Evolutionary conservation across 1,140 invertebrate species (phyloP).

Genomic region (Andricus grossulariae): DNA sequence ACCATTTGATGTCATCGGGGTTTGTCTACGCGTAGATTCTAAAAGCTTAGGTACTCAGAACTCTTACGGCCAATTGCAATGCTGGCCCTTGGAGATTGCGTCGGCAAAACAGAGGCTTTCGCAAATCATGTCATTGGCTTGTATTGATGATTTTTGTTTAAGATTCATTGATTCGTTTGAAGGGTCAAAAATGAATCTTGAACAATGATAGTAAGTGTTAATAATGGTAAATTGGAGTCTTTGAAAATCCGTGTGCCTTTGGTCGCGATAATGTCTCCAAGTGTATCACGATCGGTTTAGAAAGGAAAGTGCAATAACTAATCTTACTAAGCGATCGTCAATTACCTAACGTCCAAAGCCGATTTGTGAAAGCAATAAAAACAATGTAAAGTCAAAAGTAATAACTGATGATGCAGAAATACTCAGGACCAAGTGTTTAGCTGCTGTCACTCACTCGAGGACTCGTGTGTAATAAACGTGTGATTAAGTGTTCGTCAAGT

Average conservation of each 20-base stretch:
- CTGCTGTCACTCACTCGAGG: conserved; percentile 68
- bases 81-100: conserved; percentile 13
- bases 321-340: conserved; percentile 37
- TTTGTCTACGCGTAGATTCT: conserved; percentile 66
- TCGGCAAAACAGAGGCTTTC: conserved; percentile 9
- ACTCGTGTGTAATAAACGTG: conserved; percentile 46
- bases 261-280: conserved; percentile 19
- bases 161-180: not conserved
- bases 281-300: conserved; percentile 13
- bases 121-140: not conserved
- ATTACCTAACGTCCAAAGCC: conserved; percentile 48
- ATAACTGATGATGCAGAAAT: conserved; percentile 68
- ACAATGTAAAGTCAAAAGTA: conserved; percentile 45
- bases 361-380: conserved; percentile 46
- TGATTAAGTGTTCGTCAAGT: conserved; percentile 43
- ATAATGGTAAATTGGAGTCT: not conserved
- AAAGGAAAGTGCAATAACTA: conserved; percentile 26
- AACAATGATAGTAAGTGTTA: not conserved
- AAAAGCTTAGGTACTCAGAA: conserved; percentile 45
- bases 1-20: conserved; percentile 70
- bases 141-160: not conserved
- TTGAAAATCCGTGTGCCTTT: conserved; percentile 11
- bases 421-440: conserved; percentile 76
- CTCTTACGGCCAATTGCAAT: not conserved
- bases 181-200: not conserved